Conservation (phyloP, 23 tunicate genomes). For the Botrylloides violaceus region DNA sequence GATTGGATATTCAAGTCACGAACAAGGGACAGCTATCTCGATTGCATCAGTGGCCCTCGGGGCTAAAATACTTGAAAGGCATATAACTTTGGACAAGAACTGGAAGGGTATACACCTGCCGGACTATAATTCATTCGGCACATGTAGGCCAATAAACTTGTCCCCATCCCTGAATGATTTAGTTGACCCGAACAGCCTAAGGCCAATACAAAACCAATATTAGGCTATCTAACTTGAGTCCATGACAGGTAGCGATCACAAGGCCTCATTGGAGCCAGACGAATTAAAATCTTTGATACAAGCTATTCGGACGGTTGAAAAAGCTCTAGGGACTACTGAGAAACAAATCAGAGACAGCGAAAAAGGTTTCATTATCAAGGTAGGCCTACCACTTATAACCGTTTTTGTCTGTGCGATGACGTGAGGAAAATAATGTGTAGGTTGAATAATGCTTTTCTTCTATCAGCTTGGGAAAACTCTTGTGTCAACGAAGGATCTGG, state of each 20-base stretch:
- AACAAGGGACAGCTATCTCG: constrained; percentile 1
- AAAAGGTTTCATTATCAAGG: constrained; percentile 4
- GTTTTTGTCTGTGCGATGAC: background rate
- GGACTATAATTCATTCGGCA: too few species aligned
- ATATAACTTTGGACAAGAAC: constrained; percentile 16
- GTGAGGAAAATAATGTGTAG: too few species aligned
- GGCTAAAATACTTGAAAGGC: constrained; percentile 16
- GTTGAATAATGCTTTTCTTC: background rate
- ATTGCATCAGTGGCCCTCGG: constrained; percentile 28
- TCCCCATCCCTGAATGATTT: too few species aligned
- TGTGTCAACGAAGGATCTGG: constrained; percentile 2
- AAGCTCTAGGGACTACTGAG: constrained; percentile 9
- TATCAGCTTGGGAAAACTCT: constrained; percentile 17
- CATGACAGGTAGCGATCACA: constrained; percentile 13
- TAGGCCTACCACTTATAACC: background rate
- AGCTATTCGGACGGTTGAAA: constrained; percentile 21
- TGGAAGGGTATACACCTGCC: constrained; percentile 24
- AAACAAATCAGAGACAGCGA: constrained; percentile 2
- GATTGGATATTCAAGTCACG: constrained; percentile 23
- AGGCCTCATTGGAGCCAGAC: constrained; percentile 10
- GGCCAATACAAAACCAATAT: too few species aligned
- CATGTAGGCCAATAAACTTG: too few species aligned
- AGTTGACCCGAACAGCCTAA: too few species aligned
- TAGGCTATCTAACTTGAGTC: background rate
- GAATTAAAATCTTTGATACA: constrained; percentile 13